phyloP scores from a whole-genome alignment of 2,113 vertebrate genomes.

The Procavia capensis region DNA sequence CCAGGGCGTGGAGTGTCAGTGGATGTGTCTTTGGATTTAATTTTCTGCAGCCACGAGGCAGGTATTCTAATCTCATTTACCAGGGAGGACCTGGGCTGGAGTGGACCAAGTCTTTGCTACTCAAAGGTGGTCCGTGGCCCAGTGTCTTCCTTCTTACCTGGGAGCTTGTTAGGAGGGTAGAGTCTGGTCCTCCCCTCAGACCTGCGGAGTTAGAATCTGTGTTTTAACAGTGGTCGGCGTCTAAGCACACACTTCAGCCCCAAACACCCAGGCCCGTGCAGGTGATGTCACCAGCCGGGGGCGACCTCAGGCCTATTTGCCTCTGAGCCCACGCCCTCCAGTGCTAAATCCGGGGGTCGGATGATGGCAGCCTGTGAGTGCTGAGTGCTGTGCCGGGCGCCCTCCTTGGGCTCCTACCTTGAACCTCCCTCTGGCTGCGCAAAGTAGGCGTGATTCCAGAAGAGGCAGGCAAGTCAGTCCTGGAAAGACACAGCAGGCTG shows the following conservation, averaged over 20 bases:
- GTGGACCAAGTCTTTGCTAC: not conserved
- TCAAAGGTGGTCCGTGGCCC: not conserved
- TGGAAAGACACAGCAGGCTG: not conserved
- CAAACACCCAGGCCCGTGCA: not conserved
- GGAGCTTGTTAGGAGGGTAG: not conserved
- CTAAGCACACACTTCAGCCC: not conserved
- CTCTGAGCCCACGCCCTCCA: no score
- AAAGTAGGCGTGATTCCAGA: not conserved
- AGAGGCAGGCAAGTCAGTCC: not conserved
- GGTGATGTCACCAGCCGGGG: not conserved
- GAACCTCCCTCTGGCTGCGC: no score
- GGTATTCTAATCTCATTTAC: not conserved
- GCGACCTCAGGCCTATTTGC: not conserved
- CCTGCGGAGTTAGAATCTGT: no score
- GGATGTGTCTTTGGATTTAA: not conserved
- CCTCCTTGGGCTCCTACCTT: rapidly evolving
- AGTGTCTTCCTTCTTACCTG: not conserved
- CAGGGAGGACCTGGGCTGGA: not conserved
- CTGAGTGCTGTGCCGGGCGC: not conserved
- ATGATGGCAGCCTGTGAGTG: not conserved
- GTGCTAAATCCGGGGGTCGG: rapidly evolving
- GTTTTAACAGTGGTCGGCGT: not conserved
- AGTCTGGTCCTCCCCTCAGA: not conserved
- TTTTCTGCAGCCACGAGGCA: not conserved
- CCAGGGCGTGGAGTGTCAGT: not conserved